Evolutionary conservation across 1,140 invertebrate genomes (phyloP).

Genomic region (Lepidurus couesii): DNA sequence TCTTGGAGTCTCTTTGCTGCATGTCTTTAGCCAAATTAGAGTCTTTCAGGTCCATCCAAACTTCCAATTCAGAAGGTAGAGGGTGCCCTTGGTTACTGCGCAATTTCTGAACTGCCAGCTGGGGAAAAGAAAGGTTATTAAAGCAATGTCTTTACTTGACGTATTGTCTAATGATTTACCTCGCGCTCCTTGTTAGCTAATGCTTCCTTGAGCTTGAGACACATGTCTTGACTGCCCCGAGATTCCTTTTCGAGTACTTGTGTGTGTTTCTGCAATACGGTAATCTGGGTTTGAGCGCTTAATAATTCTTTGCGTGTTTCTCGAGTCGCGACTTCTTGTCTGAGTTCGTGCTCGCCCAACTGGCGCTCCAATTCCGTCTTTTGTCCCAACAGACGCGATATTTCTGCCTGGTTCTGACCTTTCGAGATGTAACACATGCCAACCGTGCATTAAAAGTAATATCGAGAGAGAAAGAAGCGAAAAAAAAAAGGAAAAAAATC

Average conservation of each 20-base stretch:
- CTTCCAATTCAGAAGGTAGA: background rate
- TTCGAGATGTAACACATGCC: background rate
- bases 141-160: background rate
- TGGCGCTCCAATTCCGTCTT: slow-evolving; percentile 28
- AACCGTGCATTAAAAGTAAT: background rate
- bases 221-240: slow-evolving; percentile 18
- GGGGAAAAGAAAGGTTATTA: background rate
- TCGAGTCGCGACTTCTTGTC: slow-evolving; percentile 22
- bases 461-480: background rate
- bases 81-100: slow-evolving; percentile 9
- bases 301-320: slow-evolving; percentile 24
- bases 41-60: background rate
- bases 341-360: slow-evolving; percentile 30
- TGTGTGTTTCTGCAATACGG: slow-evolving; percentile 26
- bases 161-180: slow-evolving; percentile 8
- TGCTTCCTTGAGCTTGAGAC: slow-evolving; percentile 22
- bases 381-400: slow-evolving; percentile 24
- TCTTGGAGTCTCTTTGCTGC: background rate
- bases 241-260: slow-evolving; percentile 29
- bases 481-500: background rate
- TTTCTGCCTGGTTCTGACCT: slow-evolving; percentile 31
- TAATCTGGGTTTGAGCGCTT: slow-evolving; percentile 21
- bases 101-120: background rate
- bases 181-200: slow-evolving; percentile 25
- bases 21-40: background rate